These are phyloP conservation scores for Drosophila pseudotalamancana DNA, from an alignment of 2,888 invertebrate genomes.

Conservation along the genomic window DNA sequence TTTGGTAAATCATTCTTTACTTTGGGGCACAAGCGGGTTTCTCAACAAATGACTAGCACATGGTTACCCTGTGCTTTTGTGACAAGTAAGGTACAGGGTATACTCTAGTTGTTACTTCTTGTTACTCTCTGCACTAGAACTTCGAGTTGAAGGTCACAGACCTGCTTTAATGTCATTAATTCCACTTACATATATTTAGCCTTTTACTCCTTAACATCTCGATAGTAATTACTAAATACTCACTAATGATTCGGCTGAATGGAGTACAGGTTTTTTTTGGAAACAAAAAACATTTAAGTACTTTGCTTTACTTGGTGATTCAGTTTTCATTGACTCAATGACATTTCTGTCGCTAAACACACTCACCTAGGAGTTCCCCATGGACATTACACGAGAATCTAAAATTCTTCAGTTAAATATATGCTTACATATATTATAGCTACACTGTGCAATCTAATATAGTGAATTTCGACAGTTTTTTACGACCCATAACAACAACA, in stretches of 20 bases:
- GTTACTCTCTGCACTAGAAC: neutral
- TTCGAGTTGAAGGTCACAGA: neutral
- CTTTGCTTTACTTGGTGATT: constrained; percentile 3
- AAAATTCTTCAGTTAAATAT: neutral
- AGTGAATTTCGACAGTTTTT: neutral
- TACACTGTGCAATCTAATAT: constrained; percentile 21
- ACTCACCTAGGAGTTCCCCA: constrained; percentile 23
- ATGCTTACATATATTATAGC: constrained; percentile 6
- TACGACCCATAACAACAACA: neutral
- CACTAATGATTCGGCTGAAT: neutral
- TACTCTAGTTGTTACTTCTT: no score
- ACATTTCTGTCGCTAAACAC: neutral
- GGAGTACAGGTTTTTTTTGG: constrained; percentile 11
- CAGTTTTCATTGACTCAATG: constrained; percentile 10
- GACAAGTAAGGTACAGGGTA: no score
- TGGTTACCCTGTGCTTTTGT: no score
- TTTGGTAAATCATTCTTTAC: neutral
- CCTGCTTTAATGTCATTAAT: neutral
- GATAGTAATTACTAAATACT: neutral
- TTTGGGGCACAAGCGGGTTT: no score
- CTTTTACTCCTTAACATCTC: neutral
- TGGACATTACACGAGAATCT: neutral
- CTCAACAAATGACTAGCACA: no score
- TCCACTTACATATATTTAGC: neutral
- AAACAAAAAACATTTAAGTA: neutral